A percentile compares a stretch with the other conserved stretches of the same genome.
Conservation (phyloP, 2,797 vertebrate genomes). For the Xenops minutus region DNA sequence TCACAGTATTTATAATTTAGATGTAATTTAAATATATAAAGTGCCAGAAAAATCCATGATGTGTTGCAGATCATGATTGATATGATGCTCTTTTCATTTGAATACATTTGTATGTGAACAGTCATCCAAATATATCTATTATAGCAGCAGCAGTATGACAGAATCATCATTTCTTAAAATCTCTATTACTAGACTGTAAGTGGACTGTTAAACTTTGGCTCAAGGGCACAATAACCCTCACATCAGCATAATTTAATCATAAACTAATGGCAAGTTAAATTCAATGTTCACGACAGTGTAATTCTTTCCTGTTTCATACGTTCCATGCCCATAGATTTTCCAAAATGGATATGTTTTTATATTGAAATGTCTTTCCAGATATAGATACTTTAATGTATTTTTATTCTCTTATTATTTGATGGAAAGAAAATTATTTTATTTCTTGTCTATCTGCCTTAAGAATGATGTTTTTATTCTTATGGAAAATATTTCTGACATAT, state of each 20-base stretch:
- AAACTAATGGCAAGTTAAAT: constrained; percentile 74
- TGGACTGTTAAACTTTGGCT: constrained; percentile 70
- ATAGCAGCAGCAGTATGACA: constrained; percentile 34
- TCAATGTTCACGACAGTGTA: constrained; percentile 38
- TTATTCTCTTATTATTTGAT: constrained; percentile 34
- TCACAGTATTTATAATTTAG: constrained; percentile 54
- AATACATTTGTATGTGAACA: constrained; percentile 64
- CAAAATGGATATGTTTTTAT: constrained; percentile 46
- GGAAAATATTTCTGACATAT: constrained; percentile 18
- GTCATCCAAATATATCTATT: constrained; percentile 50
- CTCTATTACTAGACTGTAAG: constrained; percentile 64
- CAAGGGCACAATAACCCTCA: constrained; percentile 67
- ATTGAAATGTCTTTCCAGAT: constrained; percentile 26
- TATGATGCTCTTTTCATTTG: constrained; percentile 52
- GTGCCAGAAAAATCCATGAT: constrained; percentile 4
- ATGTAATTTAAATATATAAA: constrained; percentile 30
- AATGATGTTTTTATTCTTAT: background rate
- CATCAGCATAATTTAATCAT: constrained; percentile 74
- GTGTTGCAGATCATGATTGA: constrained; percentile 50
- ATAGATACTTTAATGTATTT: constrained; percentile 42
- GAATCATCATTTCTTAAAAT: constrained; percentile 68
- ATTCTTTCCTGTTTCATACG: constrained; percentile 44
- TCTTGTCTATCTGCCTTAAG: constrained; percentile 8
- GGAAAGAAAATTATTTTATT: constrained; percentile 16
- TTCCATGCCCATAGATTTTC: constrained; percentile 49